Percentiles rank a stretch among this genome's conserved stretches.
Evolutionary conservation across 2,888 invertebrate species (phyloP).

Genomic region (Dryobotodes eremita): DNA sequence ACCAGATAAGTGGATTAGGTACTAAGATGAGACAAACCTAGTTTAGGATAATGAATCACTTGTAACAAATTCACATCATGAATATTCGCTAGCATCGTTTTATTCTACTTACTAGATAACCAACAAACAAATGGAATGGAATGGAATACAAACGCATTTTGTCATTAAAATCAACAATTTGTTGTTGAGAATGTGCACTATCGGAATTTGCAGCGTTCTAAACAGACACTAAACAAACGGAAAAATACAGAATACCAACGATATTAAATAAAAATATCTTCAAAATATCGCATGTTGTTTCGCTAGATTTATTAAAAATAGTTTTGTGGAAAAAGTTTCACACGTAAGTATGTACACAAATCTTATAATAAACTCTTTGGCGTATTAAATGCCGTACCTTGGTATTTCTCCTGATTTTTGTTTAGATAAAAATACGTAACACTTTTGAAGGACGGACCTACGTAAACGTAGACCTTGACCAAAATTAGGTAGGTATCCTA

Average conservation of each 20-base stretch:
- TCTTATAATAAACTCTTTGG: not conserved
- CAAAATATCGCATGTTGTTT: not conserved
- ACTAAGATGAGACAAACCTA: slow-evolving; percentile 10
- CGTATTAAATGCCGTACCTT: no score
- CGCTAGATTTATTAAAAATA: not conserved
- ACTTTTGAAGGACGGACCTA: not conserved
- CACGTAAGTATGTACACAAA: not conserved
- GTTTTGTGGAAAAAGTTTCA: not conserved
- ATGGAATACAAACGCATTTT: slow-evolving; percentile 1
- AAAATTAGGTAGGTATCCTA: not conserved
- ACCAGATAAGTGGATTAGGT: not conserved
- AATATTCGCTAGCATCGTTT: not conserved
- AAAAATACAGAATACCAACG: not conserved
- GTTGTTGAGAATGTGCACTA: not conserved
- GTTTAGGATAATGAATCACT: not conserved
- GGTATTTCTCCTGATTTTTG: not conserved
- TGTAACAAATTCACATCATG: not conserved
- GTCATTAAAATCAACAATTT: not conserved
- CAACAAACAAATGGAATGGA: no score
- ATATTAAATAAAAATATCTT: no score
- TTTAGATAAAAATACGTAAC: not conserved
- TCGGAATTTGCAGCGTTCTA: not conserved
- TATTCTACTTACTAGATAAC: not conserved
- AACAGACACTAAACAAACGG: not conserved
- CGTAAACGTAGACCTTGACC: not conserved